These are phyloP conservation scores for Eunapius fragilis DNA, from an alignment of 37 sponge, comb jelly and placozoan genomes.

Conservation along the genomic window DNA sequence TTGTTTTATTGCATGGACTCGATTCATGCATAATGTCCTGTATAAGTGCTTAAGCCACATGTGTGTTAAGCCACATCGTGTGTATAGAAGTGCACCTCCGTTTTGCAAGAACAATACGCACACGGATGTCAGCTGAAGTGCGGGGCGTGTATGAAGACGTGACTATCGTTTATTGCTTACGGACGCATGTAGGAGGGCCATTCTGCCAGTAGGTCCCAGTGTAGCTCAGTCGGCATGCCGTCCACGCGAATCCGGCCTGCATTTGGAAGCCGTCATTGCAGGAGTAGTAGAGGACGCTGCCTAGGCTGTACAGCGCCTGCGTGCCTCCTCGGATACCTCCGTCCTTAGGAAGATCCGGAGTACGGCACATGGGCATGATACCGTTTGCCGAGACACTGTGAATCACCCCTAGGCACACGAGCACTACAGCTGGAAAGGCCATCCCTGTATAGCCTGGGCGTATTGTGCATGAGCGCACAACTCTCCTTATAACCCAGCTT, in stretches of 20 bases:
- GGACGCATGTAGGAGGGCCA: background rate
- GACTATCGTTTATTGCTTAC: background rate
- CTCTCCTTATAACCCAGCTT: background rate
- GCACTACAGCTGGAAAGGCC: background rate
- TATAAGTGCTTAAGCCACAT: too few relatives aligned
- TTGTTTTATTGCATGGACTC: too few relatives aligned
- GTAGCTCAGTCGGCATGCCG: background rate
- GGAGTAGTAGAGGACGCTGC: background rate
- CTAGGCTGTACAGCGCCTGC: background rate
- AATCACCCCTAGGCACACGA: background rate
- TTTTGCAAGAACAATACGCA: too few relatives aligned
- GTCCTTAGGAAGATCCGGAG: background rate
- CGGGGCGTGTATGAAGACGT: too few relatives aligned
- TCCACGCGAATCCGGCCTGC: background rate
- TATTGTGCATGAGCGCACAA: background rate
- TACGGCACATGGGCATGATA: background rate
- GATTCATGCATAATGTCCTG: too few relatives aligned
- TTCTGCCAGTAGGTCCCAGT: background rate
- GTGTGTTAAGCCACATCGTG: too few relatives aligned
- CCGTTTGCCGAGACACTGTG: background rate
- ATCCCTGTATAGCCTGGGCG: background rate
- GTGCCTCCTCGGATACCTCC: background rate
- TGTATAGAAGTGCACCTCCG: too few relatives aligned
- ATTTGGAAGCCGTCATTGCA: background rate
- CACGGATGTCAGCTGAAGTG: too few relatives aligned